Conservation (phyloP, 2,797 vertebrate species). For the Morus bassanus region DNA sequence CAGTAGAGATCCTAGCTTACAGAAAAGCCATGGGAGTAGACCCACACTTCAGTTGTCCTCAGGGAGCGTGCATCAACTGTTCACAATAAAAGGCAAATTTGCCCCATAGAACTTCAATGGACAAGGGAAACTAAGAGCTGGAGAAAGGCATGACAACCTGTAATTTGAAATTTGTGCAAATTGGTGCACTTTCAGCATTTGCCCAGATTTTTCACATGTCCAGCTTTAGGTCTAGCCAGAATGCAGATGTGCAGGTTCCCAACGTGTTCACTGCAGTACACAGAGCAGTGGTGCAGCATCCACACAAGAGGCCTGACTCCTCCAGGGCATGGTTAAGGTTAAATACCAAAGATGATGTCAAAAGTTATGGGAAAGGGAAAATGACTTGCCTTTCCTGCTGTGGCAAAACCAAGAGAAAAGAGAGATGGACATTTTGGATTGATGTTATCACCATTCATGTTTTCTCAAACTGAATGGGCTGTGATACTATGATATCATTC, state of each 20-base stretch:
- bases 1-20: background rate
- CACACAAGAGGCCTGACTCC: background rate
- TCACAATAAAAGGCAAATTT: background rate
- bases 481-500: background rate
- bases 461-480: background rate
- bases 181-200: background rate
- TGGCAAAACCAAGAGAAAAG: background rate
- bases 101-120: background rate
- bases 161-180: background rate
- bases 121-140: background rate
- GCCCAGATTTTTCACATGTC: background rate
- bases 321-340: background rate
- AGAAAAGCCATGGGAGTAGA: background rate
- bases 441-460: fast-evolving
- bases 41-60: background rate
- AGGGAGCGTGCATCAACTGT: background rate
- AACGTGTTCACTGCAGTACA: background rate
- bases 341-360: background rate
- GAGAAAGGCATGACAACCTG: background rate
- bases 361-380: background rate
- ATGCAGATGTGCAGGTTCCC: background rate
- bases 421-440: background rate
- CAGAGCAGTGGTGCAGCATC: background rate
- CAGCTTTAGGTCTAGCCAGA: background rate
- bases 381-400: background rate